These are phyloP conservation scores for Idaea dimidiata DNA, from an alignment of 2,888 invertebrate species.

Conservation along the genomic window DNA sequence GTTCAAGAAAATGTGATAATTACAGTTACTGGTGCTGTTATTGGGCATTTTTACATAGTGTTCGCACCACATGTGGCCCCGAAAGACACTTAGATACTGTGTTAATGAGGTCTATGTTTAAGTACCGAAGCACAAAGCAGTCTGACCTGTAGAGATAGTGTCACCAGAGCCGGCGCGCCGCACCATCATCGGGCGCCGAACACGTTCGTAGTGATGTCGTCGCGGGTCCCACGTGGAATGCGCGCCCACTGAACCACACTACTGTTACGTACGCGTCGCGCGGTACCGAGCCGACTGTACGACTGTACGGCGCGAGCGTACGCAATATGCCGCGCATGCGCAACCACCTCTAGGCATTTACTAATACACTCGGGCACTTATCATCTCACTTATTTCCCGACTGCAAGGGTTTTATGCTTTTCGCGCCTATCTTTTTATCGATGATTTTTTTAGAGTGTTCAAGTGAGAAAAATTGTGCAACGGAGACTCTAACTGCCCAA, in stretches of 20 bases:
- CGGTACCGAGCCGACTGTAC: too few relatives aligned
- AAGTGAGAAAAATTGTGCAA: too few relatives aligned
- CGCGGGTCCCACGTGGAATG: conserved; percentile 94
- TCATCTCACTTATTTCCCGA: conserved; percentile 31
- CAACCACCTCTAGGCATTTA: background rate
- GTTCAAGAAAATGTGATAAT: too few relatives aligned
- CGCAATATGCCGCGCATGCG: background rate
- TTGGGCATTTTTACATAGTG: too few relatives aligned
- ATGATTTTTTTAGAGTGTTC: too few relatives aligned
- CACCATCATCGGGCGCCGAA: conserved; percentile 85
- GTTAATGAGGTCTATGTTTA: background rate
- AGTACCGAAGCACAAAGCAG: background rate
- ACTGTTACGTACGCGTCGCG: conserved; percentile 84
- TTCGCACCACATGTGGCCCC: conserved; percentile 4
- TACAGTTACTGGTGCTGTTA: too few relatives aligned
- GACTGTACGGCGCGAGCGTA: too few relatives aligned
- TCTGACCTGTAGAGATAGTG: conserved; percentile 81
- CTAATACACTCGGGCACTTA: conserved; percentile 17
- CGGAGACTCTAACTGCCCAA: too few relatives aligned
- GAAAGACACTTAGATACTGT: too few relatives aligned
- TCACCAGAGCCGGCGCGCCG: conserved; percentile 85
- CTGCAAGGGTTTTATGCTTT: background rate
- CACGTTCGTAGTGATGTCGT: conserved; percentile 93
- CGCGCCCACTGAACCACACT: conserved; percentile 76
- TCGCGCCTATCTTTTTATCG: too few relatives aligned